phyloP scores from a whole-genome alignment of 1,140 invertebrate genomes.

The Schlechtendalia chinensis region DNA sequence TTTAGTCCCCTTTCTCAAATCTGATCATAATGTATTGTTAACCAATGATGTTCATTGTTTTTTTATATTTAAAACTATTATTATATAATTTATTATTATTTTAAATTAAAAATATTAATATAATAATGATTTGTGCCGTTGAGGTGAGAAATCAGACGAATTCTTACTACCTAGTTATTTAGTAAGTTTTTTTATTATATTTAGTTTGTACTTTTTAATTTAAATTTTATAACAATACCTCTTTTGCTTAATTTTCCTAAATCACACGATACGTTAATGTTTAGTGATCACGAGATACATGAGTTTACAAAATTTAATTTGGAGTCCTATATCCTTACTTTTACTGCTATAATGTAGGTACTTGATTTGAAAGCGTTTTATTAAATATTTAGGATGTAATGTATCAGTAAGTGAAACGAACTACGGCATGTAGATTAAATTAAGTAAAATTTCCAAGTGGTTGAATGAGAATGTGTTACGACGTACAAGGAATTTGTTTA shows the following conservation, averaged over 20 bases:
- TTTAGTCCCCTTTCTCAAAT: too few species aligned
- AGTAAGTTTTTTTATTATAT: too few species aligned
- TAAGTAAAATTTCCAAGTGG: not conserved
- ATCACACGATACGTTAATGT: conserved; percentile 36
- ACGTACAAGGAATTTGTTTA: conserved; percentile 7
- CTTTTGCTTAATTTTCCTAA: conserved; percentile 12
- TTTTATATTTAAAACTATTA: too few species aligned
- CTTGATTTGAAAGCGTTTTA: conserved; percentile 33
- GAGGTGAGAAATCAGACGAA: too few species aligned
- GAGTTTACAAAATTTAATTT: conserved; percentile 31
- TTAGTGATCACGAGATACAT: not conserved
- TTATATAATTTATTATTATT: too few species aligned
- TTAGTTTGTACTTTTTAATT: conserved; percentile 10
- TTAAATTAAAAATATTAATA: too few species aligned
- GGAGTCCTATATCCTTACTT: not conserved
- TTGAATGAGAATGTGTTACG: not conserved
- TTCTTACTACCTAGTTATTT: too few species aligned
- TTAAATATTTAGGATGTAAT: conserved; percentile 38
- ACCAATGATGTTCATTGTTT: too few species aligned
- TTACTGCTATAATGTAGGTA: conserved; percentile 3
- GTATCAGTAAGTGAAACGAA: conserved; percentile 8
- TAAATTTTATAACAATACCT: not conserved
- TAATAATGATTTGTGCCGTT: too few species aligned
- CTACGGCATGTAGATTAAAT: not conserved
- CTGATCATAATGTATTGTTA: too few species aligned